Percentiles rank a stretch among this genome's conserved stretches.
These are phyloP conservation scores for Branchipolynoe longqiensis DNA, from an alignment of 2,888 invertebrate species.

Conservation along the genomic window DNA sequence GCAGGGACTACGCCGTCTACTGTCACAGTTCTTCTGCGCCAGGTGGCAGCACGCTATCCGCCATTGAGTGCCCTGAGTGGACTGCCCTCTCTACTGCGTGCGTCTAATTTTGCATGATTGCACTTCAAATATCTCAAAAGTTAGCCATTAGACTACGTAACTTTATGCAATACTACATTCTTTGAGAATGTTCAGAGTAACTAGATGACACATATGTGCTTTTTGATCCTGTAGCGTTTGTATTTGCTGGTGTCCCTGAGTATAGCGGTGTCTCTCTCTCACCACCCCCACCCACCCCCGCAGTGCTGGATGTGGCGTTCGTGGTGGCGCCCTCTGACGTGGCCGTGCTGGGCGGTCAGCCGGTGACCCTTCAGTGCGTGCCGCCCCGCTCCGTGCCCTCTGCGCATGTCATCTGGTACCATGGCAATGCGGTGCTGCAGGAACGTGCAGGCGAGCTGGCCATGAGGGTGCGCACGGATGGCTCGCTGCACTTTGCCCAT, in stretches of 20 bases:
- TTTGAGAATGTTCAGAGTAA: no score
- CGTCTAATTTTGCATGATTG: no score
- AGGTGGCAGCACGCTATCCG: no score
- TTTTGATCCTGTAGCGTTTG: no score
- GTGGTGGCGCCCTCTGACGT: constrained; percentile 70
- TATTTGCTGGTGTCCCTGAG: no score
- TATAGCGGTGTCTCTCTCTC: neutral
- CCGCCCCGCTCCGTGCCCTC: constrained; percentile 79
- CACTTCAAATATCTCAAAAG: no score
- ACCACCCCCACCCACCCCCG: constrained; percentile 26
- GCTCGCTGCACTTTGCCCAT: neutral
- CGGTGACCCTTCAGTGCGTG: constrained; percentile 76
- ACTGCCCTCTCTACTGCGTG: no score
- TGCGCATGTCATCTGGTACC: constrained; percentile 79
- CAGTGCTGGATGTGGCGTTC: constrained; percentile 74
- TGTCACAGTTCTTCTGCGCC: no score
- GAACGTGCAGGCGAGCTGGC: constrained; percentile 66
- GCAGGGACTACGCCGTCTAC: no score
- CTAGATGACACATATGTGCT: neutral
- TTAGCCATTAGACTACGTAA: no score
- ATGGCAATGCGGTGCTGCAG: constrained; percentile 70
- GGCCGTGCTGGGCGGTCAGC: constrained; percentile 71
- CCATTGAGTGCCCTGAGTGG: neutral
- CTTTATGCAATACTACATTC: no score
- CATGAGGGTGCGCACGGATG: neutral